Percentiles rank a stretch among this genome's conserved stretches.
Conservation (phyloP, 2,888 invertebrate species). For the Mythimna pallens region DNA sequence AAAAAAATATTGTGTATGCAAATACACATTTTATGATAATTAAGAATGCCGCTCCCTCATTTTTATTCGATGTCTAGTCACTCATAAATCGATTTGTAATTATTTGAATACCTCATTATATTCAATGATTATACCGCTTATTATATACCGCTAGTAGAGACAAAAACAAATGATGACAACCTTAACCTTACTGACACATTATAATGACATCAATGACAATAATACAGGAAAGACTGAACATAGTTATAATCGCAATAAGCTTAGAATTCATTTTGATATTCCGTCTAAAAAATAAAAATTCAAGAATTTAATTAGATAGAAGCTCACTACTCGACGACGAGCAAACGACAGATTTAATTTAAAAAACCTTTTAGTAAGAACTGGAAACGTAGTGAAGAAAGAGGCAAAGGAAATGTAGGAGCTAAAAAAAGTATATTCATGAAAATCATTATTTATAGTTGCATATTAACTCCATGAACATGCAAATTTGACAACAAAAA, state of each 20-base stretch:
- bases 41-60: conserved; percentile 28
- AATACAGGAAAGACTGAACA: not conserved
- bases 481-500: too few relatives aligned
- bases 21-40: conserved; percentile 35
- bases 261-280: conserved; percentile 9
- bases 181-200: conserved; percentile 36
- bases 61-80: conserved; percentile 40
- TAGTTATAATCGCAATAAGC: conserved; percentile 1
- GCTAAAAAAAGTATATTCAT: not conserved
- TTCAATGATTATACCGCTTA: conserved; percentile 6
- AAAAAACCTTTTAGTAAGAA: conserved; percentile 23
- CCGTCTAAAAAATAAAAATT: conserved; percentile 7
- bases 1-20: conserved; percentile 15
- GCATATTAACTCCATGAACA: too few relatives aligned
- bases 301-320: conserved; percentile 23
- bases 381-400: not conserved
- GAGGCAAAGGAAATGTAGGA: conserved; percentile 1
- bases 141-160: not conserved
- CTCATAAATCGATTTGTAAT: conserved; percentile 32
- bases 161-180: conserved; percentile 38
- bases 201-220: not conserved
- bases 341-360: conserved; percentile 12
- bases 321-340: conserved; percentile 4
- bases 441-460: too few relatives aligned
- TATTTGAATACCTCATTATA: conserved; percentile 25